Conservation (phyloP, 2,888 invertebrate species). For the Mantis religiosa region DNA sequence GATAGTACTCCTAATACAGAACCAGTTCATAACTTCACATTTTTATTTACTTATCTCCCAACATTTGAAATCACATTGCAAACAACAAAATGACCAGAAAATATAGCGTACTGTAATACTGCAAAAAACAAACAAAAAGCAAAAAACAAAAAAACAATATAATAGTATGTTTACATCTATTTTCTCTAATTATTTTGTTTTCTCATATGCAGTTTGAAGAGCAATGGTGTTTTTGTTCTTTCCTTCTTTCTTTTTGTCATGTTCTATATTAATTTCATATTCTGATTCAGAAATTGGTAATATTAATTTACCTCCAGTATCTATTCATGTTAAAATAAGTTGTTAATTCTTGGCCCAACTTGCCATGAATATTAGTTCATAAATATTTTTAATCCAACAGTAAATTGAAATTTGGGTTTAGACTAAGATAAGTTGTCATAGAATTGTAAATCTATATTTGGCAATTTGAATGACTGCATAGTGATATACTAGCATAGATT, state of each 20-base stretch:
- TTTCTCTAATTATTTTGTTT: not conserved
- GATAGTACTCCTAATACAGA: not conserved
- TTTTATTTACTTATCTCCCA: not conserved
- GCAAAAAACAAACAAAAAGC: not conserved
- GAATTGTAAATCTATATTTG: not conserved
- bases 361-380: not conserved
- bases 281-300: not conserved
- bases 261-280: not conserved
- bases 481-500: not conserved
- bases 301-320: constrained; percentile 6
- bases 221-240: not conserved
- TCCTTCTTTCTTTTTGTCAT: not conserved
- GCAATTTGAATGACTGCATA: not conserved
- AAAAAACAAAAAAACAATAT: no score
- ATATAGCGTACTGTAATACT: constrained; percentile 9
- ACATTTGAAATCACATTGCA: not conserved
- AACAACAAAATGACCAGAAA: constrained; percentile 9
- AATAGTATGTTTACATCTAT: not conserved
- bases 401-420: not conserved
- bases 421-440: not conserved
- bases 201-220: not conserved
- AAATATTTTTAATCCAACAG: not conserved
- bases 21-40: not conserved
- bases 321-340: constrained; percentile 10
- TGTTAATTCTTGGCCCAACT: constrained; percentile 15